These are phyloP conservation scores for Cardiocondyla obscurior DNA, from an alignment of 1,140 invertebrate genomes.

Conservation along the genomic window DNA sequence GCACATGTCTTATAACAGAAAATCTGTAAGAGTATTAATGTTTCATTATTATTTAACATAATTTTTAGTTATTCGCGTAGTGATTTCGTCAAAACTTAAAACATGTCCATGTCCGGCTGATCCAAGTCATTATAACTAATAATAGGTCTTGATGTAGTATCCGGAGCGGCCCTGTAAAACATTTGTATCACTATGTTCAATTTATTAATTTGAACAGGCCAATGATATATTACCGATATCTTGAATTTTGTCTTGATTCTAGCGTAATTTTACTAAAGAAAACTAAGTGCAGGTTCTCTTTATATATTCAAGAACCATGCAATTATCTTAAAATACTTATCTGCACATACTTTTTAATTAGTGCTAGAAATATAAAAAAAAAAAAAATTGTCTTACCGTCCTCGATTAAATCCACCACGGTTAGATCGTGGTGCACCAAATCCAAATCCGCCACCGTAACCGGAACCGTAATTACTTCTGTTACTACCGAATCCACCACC, in stretches of 20 bases:
- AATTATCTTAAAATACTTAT: not conserved
- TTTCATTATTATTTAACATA: not conserved
- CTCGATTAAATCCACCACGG: conserved; percentile 83
- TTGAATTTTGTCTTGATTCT: conserved; percentile 5
- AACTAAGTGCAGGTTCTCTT: not conserved
- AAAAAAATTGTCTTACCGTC: conserved; percentile 77
- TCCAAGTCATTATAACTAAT: conserved; percentile 94
- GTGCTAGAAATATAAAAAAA: not conserved
- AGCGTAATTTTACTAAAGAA: not conserved
- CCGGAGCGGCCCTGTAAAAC: conserved; percentile 86
- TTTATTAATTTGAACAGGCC: not conserved
- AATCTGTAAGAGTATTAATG: not conserved
- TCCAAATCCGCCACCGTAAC: conserved; percentile 80
- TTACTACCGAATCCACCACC: conserved; percentile 73
- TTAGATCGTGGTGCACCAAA: conserved; percentile 80
- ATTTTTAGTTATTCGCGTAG: conserved; percentile 2
- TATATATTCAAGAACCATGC: not conserved
- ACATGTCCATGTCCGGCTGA: conserved; percentile 90
- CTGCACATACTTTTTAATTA: not conserved
- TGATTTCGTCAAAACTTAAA: conserved; percentile 81
- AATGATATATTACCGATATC: not conserved
- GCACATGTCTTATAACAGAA: conserved; percentile 48
- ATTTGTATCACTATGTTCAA: conserved; percentile 55
- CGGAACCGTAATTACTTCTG: conserved; percentile 76
- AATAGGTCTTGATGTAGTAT: conserved; percentile 87